These are phyloP conservation scores for Melanocharis versteri DNA, from an alignment of 2,113 vertebrate genomes.

Conservation along the genomic window DNA sequence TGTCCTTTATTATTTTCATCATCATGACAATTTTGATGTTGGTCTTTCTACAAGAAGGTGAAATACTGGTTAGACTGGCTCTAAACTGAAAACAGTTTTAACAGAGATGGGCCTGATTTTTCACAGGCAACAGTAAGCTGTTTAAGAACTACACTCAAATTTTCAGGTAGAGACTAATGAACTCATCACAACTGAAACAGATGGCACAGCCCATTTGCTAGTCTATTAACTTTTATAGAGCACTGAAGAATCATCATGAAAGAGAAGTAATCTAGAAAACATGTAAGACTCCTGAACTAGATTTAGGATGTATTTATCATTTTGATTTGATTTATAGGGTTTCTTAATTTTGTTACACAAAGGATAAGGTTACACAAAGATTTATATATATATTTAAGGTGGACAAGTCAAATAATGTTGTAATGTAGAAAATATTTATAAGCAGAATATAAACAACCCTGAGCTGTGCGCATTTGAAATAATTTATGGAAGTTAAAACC, in stretches of 20 bases:
- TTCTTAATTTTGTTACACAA: not conserved
- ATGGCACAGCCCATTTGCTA: slow-evolving; percentile 36
- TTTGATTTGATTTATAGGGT: not conserved
- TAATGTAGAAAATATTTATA: not conserved
- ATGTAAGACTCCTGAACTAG: not conserved
- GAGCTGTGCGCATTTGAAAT: not conserved
- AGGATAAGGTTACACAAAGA: not conserved
- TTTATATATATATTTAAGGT: too few species aligned
- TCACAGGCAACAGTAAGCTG: not conserved
- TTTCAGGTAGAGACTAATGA: slow-evolving; percentile 13
- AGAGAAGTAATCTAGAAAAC: not conserved
- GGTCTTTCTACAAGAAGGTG: not conserved
- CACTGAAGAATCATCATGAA: not conserved
- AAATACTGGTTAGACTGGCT: not conserved
- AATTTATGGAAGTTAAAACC: not conserved
- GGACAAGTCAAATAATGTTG: not conserved
- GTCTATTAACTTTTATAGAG: slow-evolving; percentile 35
- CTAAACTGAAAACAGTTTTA: not conserved
- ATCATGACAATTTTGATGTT: not conserved
- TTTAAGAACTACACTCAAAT: not conserved
- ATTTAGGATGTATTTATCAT: not conserved
- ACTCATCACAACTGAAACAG: slow-evolving; percentile 1
- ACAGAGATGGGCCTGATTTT: not conserved
- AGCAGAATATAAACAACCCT: not conserved
- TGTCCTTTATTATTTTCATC: not conserved